Evolutionary conservation across 2,113 vertebrate genomes (phyloP).

Genomic region (Hylia prasina): DNA sequence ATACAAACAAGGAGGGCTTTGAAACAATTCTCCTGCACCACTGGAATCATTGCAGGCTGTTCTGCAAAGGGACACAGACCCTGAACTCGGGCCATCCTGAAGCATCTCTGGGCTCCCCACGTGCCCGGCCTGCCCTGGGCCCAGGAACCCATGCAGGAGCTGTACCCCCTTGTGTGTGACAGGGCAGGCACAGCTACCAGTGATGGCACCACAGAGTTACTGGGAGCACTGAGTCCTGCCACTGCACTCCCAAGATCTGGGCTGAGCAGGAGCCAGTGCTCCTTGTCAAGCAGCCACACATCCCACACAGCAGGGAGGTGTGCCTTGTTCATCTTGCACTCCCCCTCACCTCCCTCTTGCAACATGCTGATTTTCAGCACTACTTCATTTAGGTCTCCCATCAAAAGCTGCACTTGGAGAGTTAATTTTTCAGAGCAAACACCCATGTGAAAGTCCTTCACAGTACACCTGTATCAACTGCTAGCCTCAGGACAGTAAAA

Average conservation of each 20-base stretch:
- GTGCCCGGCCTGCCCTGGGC: not conserved
- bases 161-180: fast-evolving
- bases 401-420: not conserved
- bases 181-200: not conserved
- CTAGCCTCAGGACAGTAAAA: not conserved
- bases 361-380: not conserved
- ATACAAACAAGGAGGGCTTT: not conserved
- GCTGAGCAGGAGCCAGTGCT: not conserved
- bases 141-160: not conserved
- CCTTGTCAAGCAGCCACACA: not conserved
- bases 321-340: not conserved
- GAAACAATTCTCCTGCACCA: not conserved
- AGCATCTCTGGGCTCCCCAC: not conserved
- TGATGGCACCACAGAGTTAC: not conserved
- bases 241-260: not conserved
- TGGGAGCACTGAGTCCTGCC: not conserved
- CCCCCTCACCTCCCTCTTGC: not conserved
- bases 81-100: fast-evolving
- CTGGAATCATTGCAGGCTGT: not conserved
- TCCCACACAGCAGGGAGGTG: not conserved
- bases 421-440: not conserved
- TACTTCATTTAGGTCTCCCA: not conserved
- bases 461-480: slow-evolving; percentile 18
- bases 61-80: not conserved
- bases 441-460: not conserved